Percentiles rank a stretch among this genome's conserved stretches.
phyloP scores from a whole-genome alignment of 2,797 vertebrate species.

The Malurus leucopterus region DNA sequence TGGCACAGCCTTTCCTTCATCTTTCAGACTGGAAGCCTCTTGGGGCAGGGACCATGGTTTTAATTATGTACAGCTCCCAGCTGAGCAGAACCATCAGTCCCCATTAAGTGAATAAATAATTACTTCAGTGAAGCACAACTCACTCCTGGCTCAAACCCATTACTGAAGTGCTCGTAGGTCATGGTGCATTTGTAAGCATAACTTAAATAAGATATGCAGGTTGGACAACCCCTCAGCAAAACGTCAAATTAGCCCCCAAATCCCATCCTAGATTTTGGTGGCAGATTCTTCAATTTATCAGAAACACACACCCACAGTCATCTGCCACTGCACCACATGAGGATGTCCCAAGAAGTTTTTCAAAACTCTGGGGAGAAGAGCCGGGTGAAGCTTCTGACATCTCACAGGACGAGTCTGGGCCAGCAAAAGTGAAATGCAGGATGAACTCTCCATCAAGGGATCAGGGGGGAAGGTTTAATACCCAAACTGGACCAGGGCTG shows the following conservation, averaged over 20 bases:
- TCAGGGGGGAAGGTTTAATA: neutral
- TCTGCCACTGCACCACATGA: neutral
- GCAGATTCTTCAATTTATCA: neutral
- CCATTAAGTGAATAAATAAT: slow-evolving; percentile 60
- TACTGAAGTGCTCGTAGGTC: neutral
- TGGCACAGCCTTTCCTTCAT: slow-evolving; percentile 17
- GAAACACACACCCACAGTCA: neutral
- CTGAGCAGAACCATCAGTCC: slow-evolving; percentile 43
- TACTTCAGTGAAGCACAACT: slow-evolving; percentile 46
- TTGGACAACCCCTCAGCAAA: neutral
- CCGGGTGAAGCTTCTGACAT: neutral
- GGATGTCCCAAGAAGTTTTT: neutral
- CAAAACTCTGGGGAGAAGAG: neutral
- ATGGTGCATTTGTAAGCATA: neutral
- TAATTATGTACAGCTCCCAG: slow-evolving; percentile 50
- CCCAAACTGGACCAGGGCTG: neutral
- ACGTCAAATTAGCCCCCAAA: neutral
- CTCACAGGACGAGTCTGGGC: neutral
- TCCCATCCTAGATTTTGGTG: neutral
- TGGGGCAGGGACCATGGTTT: slow-evolving; percentile 39
- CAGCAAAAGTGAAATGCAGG: neutral
- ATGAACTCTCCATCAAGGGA: neutral
- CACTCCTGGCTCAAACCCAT: slow-evolving; percentile 38
- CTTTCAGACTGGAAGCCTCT: slow-evolving; percentile 40
- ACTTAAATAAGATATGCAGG: neutral